Base-by-base conservation (phyloP, 2,888 invertebrate genomes). In the Dyspetes luteomarginatus region DNA sequence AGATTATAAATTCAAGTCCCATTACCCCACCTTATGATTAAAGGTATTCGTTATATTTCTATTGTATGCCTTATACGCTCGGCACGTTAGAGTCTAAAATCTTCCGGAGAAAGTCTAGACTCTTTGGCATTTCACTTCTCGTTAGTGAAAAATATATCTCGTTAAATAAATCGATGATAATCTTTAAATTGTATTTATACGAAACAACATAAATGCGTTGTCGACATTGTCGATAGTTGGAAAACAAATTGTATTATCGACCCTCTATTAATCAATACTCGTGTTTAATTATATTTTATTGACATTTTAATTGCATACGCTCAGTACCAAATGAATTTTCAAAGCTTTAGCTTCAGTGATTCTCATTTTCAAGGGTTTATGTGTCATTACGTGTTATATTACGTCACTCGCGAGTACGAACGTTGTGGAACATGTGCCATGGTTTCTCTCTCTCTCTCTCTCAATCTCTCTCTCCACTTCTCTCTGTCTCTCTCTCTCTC, bases 301-400 rank as follows among this genome's bases (percentile, higher is more conserved):
- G 71, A 68, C 15, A 41, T 56, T 56, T 64, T 36, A 45, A 50
- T 56, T 3, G 41, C 4, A 19, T 19, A 0, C 17, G n/a, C n/a
- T n/a, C n/a, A n/a, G n/a, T n/a, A n/a, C n/a, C n/a, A 4, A 22
- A 45, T 52, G 55, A 55, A 62, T 62, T 28, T 24, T 55, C 9
- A 28, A 45, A 65, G 22, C 12, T 56, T 30, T 12, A 19, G 43
- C 58, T 41, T 19, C 64, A 73, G 68, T 43, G 62, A 81, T 55
- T 73, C 76, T 73, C 56, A 68, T 64, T 75, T 75, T 79, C 62
- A 62, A 64, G 64, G 50, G 73, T 64, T 67, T 30, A 43, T 74
- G 15, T 50, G 50, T 69, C n/a, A n/a, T n/a, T n/a, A n/a, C n/a
- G n/a, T 62, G 65, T 71, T 71, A 9, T 19, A 72, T 81, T 81